Conservation (phyloP, 1,140 invertebrate genomes). For the Phthorimaea operculella region DNA sequence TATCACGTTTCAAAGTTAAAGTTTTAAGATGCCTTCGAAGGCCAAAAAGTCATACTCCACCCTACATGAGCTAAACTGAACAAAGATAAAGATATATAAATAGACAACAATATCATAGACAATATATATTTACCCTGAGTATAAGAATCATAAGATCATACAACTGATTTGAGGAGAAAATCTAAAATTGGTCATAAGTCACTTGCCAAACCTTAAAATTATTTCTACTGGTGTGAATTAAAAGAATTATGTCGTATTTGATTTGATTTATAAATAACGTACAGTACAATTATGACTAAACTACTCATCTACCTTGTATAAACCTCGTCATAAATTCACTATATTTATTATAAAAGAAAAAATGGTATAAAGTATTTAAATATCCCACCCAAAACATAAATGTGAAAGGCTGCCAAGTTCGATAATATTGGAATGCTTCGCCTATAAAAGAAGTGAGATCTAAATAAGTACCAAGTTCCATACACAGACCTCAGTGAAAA, state of each 20-base stretch:
- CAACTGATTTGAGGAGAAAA: conserved; percentile 43
- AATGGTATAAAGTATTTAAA: conserved; percentile 10
- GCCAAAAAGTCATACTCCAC: conserved; percentile 55
- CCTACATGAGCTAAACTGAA: conserved; percentile 45
- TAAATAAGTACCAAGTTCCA: too few species aligned
- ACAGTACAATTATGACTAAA: conserved; percentile 54
- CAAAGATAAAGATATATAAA: conserved; percentile 37
- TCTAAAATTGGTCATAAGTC: conserved; percentile 52
- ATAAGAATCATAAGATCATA: conserved; percentile 60
- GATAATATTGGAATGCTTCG: too few species aligned
- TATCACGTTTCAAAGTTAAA: conserved; percentile 17
- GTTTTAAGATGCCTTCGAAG: conserved; percentile 29
- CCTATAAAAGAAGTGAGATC: too few species aligned
- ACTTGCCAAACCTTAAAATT: conserved; percentile 41
- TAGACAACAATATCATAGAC: conserved; percentile 45
- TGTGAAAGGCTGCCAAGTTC: too few species aligned
- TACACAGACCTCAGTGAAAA: too few species aligned
- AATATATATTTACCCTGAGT: conserved; percentile 57
- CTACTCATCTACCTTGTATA: conserved; percentile 65
- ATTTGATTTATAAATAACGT: conserved; percentile 36
- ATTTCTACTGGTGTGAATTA: conserved; percentile 36
- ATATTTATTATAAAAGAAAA: conserved; percentile 31
- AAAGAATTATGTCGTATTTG: conserved; percentile 32
- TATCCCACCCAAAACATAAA: conserved; percentile 8
- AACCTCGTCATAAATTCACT: conserved; percentile 62